These are phyloP conservation scores for Bembecia ichneumoniformis DNA, from an alignment of 2,888 invertebrate genomes.

Conservation along the genomic window DNA sequence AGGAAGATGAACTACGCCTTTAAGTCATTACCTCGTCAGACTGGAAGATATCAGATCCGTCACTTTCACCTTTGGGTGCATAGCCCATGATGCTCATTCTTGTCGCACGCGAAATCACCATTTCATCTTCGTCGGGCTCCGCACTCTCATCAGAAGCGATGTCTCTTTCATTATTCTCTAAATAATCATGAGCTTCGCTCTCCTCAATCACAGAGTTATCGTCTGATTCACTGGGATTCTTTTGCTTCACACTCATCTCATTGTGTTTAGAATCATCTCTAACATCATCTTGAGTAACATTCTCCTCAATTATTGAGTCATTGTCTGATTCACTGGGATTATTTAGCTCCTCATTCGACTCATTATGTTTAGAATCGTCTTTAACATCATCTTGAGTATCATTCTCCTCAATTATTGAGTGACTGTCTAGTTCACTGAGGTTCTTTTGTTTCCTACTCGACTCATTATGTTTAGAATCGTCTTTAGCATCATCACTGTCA, in stretches of 20 bases:
- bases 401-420: neutral
- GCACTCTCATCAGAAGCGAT: conserved; percentile 4
- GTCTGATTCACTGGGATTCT: neutral
- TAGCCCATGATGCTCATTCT: conserved; percentile 65
- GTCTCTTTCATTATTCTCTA: neutral
- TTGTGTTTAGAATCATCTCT: neutral
- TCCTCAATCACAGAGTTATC: neutral
- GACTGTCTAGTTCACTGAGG: neutral
- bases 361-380: neutral
- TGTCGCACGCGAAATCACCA: conserved; percentile 61
- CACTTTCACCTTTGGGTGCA: conserved; percentile 50
- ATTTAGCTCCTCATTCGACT: neutral
- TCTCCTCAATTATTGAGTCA: neutral
- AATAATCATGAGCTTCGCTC: conserved; percentile 2
- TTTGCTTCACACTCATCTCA: neutral
- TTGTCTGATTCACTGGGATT: neutral
- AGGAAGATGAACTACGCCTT: too few species aligned
- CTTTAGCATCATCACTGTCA: conserved; percentile 11
- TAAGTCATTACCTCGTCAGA: conserved; percentile 65
- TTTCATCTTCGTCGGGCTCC: conserved; percentile 46
- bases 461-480: neutral
- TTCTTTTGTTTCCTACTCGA: neutral
- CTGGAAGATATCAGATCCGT: conserved; percentile 59
- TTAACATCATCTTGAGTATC: neutral
- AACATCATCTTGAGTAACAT: conserved; percentile 3